Percentiles rank a stretch among this genome's conserved stretches.
These are phyloP conservation scores for Clytia hemisphaerica DNA, from an alignment of 30 jellyfish, hydroid and myxozoan genomes.

Conservation along the genomic window DNA sequence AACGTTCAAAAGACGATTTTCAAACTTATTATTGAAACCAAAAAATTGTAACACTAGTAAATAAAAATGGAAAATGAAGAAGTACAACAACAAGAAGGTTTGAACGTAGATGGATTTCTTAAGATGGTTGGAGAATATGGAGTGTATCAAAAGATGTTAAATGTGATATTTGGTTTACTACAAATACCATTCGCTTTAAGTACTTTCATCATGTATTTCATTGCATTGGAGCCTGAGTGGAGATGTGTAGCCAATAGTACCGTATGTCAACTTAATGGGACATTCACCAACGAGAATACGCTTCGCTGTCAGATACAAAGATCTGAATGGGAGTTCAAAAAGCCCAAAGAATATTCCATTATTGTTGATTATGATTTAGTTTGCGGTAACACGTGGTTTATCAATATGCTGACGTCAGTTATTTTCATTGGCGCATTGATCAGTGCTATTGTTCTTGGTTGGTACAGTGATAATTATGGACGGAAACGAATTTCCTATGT, in stretches of 20 bases:
- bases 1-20: too few relatives aligned
- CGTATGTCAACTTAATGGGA: conserved; percentile 27
- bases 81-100: too few relatives aligned
- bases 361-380: too few relatives aligned
- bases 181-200: conserved; percentile 48
- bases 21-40: too few relatives aligned
- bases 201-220: conserved; percentile 60
- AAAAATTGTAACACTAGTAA: too few relatives aligned
- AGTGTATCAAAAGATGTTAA: conserved; percentile 40
- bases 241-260: conserved; percentile 63
- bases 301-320: conserved; percentile 48
- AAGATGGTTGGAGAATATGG: conserved; percentile 60
- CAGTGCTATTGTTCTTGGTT: conserved; percentile 33
- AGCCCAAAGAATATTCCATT: conserved; percentile 50
- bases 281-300: conserved; percentile 11
- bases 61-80: too few relatives aligned
- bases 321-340: conserved; percentile 55
- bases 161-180: conserved; percentile 37
- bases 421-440: too few relatives aligned
- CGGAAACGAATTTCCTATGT: conserved; percentile 53
- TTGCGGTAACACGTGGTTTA: too few relatives aligned
- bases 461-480: conserved; percentile 54
- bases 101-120: conserved; percentile 50
- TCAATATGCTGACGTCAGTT: too few relatives aligned
- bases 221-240: conserved; percentile 67